These are phyloP conservation scores for Microctenopoma stevenorrisi DNA, from an alignment of 2,797 vertebrate species.

Conservation along the genomic window DNA sequence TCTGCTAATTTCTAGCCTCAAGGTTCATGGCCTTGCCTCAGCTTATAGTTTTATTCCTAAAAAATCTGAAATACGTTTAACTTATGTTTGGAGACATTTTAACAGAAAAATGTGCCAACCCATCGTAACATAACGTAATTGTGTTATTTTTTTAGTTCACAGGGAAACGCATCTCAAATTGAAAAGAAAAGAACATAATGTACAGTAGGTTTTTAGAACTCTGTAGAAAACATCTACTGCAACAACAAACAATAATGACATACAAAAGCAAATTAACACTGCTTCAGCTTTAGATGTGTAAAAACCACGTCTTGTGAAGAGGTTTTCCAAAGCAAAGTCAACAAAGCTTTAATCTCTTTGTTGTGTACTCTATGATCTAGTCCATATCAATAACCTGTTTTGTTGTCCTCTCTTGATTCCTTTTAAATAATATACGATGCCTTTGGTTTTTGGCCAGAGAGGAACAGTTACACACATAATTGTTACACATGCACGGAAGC, in stretches of 20 bases:
- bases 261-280: neutral
- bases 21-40: conserved; percentile 27
- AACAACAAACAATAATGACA: neutral
- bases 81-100: conserved; percentile 2
- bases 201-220: neutral
- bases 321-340: neutral
- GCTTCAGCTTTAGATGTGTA: conserved; percentile 6
- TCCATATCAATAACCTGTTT: conserved; percentile 31
- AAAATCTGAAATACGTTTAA: conserved; percentile 30
- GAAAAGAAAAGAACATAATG: neutral
- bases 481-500: neutral
- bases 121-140: neutral
- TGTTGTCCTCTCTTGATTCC: conserved; percentile 6
- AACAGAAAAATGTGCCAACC: neutral
- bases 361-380: neutral
- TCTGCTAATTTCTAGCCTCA: conserved; percentile 21
- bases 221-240: neutral
- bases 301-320: conserved; percentile 23
- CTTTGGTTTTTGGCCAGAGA: too few relatives aligned
- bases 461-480: too few relatives aligned
- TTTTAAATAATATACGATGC: conserved; percentile 23
- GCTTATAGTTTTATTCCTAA: conserved; percentile 32
- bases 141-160: neutral
- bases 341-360: conserved; percentile 24
- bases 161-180: conserved; percentile 1